phyloP scores from a whole-genome alignment of 2,797 vertebrate genomes.

The Gastrophryne carolinensis region DNA sequence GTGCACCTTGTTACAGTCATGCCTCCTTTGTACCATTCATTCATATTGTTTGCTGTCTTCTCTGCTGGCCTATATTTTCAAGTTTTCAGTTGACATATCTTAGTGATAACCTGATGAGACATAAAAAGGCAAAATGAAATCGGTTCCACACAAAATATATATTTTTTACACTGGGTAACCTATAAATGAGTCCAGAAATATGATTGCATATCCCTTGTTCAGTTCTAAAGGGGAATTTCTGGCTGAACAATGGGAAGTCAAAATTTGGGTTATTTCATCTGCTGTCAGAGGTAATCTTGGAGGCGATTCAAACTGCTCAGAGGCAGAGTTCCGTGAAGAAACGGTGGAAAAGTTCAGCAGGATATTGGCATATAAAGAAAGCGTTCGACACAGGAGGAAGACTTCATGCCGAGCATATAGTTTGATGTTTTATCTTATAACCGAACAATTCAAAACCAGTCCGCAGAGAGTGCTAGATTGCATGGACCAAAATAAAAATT shows the following conservation, averaged over 20 bases:
- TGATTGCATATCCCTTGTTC: not conserved
- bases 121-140: not conserved
- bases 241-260: not conserved
- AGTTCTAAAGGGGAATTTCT: not conserved
- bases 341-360: constrained; percentile 30
- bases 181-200: not conserved
- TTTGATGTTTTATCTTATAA: constrained; percentile 13
- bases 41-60: too few species aligned
- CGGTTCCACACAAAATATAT: not conserved
- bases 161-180: not conserved
- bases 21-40: too few species aligned
- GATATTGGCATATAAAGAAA: constrained; percentile 27
- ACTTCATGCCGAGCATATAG: constrained; percentile 15
- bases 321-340: not conserved
- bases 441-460: not conserved
- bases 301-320: constrained; percentile 17
- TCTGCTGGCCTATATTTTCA: too few species aligned
- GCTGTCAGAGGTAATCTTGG: constrained; percentile 19
- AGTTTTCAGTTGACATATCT: too few species aligned
- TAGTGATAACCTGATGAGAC: not conserved
- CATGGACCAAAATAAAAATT: not conserved
- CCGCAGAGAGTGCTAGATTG: not conserved
- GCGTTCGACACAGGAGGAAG: constrained; percentile 17
- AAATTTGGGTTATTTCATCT: constrained; percentile 18
- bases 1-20: too few species aligned